Conservation (phyloP, 2,888 invertebrate genomes). For the Cerceris ruficornis region DNA sequence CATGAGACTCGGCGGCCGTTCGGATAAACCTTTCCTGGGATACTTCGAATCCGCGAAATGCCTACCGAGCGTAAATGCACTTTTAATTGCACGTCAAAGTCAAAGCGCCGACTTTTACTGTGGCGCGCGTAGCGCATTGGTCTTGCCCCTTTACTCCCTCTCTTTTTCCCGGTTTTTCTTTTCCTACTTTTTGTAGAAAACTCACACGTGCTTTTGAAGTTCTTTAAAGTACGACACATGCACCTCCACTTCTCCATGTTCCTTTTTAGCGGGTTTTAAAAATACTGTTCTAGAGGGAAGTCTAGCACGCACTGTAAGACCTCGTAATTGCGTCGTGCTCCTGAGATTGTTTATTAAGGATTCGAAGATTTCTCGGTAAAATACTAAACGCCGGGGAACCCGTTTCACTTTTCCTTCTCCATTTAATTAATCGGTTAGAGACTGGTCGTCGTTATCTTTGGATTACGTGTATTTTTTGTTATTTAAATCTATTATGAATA, state of each 20-base stretch:
- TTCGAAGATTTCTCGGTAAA: no score
- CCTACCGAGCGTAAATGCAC: conserved; percentile 74
- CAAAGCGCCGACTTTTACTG: conserved; percentile 59
- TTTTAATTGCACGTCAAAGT: conserved; percentile 78
- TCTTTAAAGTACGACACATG: conserved; percentile 36
- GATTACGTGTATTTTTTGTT: no score
- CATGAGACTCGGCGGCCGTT: conserved; percentile 28
- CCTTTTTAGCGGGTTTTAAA: no score
- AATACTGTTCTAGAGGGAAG: no score
- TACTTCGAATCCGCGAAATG: conserved; percentile 68
- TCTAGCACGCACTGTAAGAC: no score
- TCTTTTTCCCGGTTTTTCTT: neutral
- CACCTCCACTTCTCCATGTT: neutral
- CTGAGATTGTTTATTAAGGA: no score
- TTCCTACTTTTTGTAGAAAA: conserved; percentile 10
- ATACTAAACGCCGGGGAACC: no score
- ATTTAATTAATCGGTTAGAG: no score
- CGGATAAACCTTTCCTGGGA: conserved; percentile 55
- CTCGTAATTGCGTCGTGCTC: no score
- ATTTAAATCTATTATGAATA: no score
- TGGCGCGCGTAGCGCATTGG: conserved; percentile 24
- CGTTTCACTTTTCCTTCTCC: no score
- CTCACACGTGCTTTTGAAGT: conserved; percentile 47
- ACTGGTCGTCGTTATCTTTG: no score
- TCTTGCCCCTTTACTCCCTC: neutral